phyloP scores from a whole-genome alignment of 2,113 vertebrate genomes.

The Anser cygnoides region DNA sequence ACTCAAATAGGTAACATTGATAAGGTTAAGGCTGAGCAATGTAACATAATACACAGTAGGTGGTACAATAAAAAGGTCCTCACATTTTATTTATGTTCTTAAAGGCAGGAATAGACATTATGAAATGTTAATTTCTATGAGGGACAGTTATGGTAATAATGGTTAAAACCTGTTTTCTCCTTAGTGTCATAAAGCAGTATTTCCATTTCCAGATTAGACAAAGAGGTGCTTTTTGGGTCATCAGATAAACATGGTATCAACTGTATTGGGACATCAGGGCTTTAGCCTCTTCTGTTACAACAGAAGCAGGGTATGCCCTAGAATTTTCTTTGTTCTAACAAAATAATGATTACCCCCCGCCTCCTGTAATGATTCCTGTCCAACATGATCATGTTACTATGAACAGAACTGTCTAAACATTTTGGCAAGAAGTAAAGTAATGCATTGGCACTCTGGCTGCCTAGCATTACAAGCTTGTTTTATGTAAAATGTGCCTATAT shows the following conservation, averaged over 20 bases:
- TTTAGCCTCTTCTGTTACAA: background rate
- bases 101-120: background rate
- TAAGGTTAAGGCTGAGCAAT: background rate
- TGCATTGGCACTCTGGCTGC: background rate
- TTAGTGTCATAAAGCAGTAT: background rate
- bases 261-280: background rate
- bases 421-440: background rate
- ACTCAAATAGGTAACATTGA: background rate
- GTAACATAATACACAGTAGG: background rate
- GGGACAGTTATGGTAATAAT: background rate
- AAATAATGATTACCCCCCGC: background rate
- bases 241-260: background rate
- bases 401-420: background rate
- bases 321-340: background rate
- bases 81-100: background rate
- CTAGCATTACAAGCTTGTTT: background rate
- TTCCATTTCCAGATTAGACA: background rate
- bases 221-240: background rate
- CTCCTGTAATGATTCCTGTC: background rate
- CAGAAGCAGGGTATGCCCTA: background rate
- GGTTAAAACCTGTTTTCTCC: background rate
- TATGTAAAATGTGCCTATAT: background rate
- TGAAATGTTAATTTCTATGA: background rate
- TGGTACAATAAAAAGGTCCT: background rate
- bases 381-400: background rate